Evolutionary conservation across 1,140 invertebrate genomes (phyloP).

Genomic region (Aphis gossypii): DNA sequence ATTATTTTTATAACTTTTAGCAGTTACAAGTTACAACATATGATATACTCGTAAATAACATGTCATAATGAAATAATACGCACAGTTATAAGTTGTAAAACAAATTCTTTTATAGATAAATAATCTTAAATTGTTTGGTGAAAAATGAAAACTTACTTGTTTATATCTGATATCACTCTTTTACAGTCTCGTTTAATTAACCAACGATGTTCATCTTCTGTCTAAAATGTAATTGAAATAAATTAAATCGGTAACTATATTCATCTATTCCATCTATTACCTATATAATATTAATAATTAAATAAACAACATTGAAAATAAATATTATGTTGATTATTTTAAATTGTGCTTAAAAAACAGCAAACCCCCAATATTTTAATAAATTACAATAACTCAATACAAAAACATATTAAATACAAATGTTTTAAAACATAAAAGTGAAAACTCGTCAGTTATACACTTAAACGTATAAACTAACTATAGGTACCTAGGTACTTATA

Average conservation of each 20-base stretch:
- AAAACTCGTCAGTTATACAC: not conserved
- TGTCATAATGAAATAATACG: too few relatives aligned
- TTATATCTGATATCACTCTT: conserved; percentile 40
- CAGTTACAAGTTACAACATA: too few relatives aligned
- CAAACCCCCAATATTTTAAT: not conserved
- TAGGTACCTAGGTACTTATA: not conserved
- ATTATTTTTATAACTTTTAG: too few relatives aligned
- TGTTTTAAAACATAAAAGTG: not conserved
- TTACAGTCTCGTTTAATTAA: conserved; percentile 30
- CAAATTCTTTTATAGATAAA: too few relatives aligned
- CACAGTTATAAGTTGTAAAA: not conserved
- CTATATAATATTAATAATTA: too few relatives aligned
- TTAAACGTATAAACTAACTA: not conserved
- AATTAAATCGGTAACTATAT: not conserved
- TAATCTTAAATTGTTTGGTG: not conserved
- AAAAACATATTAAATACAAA: not conserved
- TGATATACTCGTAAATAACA: too few relatives aligned
- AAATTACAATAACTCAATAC: too few relatives aligned
- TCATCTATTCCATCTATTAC: too few relatives aligned
- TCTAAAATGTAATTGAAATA: conserved; percentile 19
- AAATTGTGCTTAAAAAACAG: not conserved
- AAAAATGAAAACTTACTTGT: conserved; percentile 10
- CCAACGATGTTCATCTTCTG: conserved; percentile 45
- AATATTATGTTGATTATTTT: not conserved
- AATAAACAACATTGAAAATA: too few relatives aligned